phyloP scores from a whole-genome alignment of 2,797 vertebrate species.

The Mareca penelope region DNA sequence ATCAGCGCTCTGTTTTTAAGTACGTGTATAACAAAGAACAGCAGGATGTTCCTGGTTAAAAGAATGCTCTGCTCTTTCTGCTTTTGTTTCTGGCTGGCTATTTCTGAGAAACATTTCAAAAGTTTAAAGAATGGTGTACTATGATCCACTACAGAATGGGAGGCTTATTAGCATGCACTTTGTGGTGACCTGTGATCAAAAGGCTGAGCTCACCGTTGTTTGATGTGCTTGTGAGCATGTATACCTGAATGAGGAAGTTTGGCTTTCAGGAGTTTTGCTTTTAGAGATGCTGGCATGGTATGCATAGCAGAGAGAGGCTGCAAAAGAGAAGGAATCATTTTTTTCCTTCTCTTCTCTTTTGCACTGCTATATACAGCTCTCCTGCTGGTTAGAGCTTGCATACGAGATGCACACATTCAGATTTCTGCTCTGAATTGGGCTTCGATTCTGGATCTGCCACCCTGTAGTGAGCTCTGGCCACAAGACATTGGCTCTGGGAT shows the following conservation, averaged over 20 bases:
- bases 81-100: background rate
- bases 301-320: background rate
- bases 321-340: background rate
- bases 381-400: background rate
- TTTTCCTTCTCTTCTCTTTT: background rate
- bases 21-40: background rate
- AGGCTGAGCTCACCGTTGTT: background rate
- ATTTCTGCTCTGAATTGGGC: background rate
- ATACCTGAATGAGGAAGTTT: background rate
- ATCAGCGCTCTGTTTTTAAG: background rate
- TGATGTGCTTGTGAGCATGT: background rate
- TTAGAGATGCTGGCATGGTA: background rate
- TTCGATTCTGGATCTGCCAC: background rate
- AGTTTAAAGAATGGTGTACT: background rate
- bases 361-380: background rate
- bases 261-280: background rate
- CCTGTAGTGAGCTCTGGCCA: background rate
- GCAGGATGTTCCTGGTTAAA: background rate
- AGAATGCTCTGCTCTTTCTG: background rate
- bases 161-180: background rate
- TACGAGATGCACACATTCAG: accelerated
- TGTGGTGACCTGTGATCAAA: background rate
- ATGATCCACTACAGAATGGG: background rate
- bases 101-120: background rate
- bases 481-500: background rate